Evolutionary conservation across 2,113 vertebrate species (phyloP), one percentile per base, ranked within the genome.

Genomic region (Notechis scutatus): DNA sequence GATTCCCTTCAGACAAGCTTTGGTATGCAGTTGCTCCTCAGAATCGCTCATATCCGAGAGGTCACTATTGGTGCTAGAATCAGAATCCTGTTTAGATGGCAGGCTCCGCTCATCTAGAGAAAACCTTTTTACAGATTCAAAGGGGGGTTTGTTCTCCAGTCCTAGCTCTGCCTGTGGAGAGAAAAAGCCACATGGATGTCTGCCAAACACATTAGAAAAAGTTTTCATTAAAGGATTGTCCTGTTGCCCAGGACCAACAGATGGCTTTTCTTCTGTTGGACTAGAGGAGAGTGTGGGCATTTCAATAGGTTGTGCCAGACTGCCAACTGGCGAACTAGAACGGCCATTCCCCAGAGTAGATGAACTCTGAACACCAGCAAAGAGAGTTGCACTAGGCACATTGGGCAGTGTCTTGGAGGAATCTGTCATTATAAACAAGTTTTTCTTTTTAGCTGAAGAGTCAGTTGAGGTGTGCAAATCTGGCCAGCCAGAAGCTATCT

Each of bases 31-130:
- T 50, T 98, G 98, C 69, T 99, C 99, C 96, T 99, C 99, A 42
- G 98, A 98, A 95, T 99, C 99, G 90, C 99, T 99, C 96, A 99
- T 97, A 96, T 99, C 99, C 94, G 99, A 99, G 93, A 99, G 97
- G 97, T 99, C 99, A 57, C 99, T 99, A 97, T 99, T 99, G 94
- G 98, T 98, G 95, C 99, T 99, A 85, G 99, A 99, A 95, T 99
- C 99, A 0, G 99, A 99, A 96, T 99, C 99, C 52, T 98, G 98
- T 96, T 98, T 99, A 50, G 98, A 98, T 0, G 97, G 98, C 92
- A 99, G 98, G 94, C 98, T 98, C 91, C 99, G 98, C 90, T 99
- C 99, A 96, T 99, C 99, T 94, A 99, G 96, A 8, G 97, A 97
- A 97, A 99, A 99, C 96, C 99, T 99, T 97, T 99, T 99, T 91